These are phyloP conservation scores for Agonopterix arenella DNA, from an alignment of 2,888 invertebrate species.

Conservation along the genomic window DNA sequence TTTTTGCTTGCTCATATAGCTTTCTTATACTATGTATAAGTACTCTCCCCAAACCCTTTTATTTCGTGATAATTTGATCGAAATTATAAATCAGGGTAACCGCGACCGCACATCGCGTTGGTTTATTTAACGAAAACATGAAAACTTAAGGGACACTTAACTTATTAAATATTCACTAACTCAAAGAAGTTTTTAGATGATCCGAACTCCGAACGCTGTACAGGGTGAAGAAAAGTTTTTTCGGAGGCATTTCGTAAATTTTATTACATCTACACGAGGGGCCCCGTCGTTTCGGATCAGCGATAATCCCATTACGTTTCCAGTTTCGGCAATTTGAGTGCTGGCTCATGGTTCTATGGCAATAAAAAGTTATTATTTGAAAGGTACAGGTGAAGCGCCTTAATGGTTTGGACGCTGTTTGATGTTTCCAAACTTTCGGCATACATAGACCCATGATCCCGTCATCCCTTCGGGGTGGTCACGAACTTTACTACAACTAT, in stretches of 20 bases:
- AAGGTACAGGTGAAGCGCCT: constrained; percentile 28
- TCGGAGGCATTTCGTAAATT: constrained; percentile 43
- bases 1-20: too few species aligned
- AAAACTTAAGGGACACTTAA: neutral
- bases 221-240: constrained; percentile 30
- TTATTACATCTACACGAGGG: constrained; percentile 49
- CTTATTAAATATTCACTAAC: neutral
- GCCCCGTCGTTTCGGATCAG: constrained; percentile 58
- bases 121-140: neutral
- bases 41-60: too few species aligned
- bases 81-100: neutral
- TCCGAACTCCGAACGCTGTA: constrained; percentile 23
- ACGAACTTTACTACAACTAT: too few species aligned
- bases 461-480: too few species aligned
- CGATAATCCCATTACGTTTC: constrained; percentile 60
- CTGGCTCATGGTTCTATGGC: constrained; percentile 34
- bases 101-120: neutral
- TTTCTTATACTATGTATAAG: too few species aligned
- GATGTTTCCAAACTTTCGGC: too few species aligned
- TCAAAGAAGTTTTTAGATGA: constrained; percentile 19
- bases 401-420: too few species aligned
- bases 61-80: too few species aligned
- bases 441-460: too few species aligned
- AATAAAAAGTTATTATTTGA: constrained; percentile 55
- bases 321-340: constrained; percentile 53